These are phyloP conservation scores for Magallana gigas DNA, from an alignment of 1,140 invertebrate species.

Conservation along the genomic window DNA sequence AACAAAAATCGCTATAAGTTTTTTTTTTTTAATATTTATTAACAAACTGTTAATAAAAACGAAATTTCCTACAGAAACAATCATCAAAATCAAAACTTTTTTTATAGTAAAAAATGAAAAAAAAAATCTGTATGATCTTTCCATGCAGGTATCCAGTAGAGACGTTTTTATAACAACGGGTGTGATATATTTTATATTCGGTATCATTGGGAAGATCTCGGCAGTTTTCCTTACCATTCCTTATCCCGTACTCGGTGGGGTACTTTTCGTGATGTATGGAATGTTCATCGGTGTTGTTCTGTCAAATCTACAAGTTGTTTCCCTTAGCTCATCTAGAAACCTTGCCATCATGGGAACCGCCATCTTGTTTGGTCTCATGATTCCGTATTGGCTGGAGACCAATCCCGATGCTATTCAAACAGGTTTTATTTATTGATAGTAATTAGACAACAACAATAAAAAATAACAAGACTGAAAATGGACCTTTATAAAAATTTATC, in stretches of 20 bases:
- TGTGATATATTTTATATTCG: constrained; percentile 88
- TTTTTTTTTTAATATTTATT: too few species aligned
- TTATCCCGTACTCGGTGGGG: constrained; percentile 90
- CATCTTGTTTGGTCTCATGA: constrained; percentile 89
- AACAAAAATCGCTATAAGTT: too few species aligned
- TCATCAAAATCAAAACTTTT: too few species aligned
- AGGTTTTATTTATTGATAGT: constrained; percentile 76
- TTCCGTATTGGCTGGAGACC: constrained; percentile 84
- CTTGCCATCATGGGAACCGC: constrained; percentile 93
- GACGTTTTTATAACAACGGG: constrained; percentile 91
- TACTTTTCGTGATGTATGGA: constrained; percentile 93
- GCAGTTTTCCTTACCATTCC: constrained; percentile 93
- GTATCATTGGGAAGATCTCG: constrained; percentile 85
- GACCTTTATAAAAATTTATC: too few species aligned
- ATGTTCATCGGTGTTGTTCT: constrained; percentile 78
- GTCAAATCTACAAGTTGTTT: constrained; percentile 91
- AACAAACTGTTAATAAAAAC: too few species aligned
- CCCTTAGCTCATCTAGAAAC: constrained; percentile 89
- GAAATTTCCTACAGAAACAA: too few species aligned
- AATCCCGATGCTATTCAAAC: constrained; percentile 85
- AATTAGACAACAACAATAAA: too few species aligned
- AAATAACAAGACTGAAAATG: too few species aligned
- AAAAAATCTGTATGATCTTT: not conserved
- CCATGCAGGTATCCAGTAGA: constrained; percentile 87
- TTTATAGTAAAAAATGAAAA: too few species aligned